phyloP scores from a whole-genome alignment of 2,113 vertebrate genomes.

The Promerops cafer region DNA sequence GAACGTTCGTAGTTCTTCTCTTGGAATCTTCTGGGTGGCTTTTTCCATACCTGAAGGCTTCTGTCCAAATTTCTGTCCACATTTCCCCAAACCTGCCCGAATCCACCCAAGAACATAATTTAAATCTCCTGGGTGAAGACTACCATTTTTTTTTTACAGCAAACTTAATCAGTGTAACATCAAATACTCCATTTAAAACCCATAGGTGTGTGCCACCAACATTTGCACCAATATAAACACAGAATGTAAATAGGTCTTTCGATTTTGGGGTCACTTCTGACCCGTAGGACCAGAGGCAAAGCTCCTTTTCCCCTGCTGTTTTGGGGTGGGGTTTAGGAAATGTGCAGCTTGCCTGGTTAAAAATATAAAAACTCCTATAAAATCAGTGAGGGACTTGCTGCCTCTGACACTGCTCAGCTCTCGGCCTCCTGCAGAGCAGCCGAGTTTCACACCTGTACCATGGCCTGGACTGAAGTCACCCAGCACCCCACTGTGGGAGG shows the following conservation, averaged over 20 bases:
- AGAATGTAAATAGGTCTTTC: rapidly evolving
- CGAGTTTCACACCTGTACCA: rapidly evolving
- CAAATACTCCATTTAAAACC: background rate
- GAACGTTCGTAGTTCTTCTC: rapidly evolving
- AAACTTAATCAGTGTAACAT: rapidly evolving
- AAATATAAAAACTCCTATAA: background rate
- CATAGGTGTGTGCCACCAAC: rapidly evolving
- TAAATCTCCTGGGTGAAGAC: background rate
- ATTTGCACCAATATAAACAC: background rate
- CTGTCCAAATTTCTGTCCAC: rapidly evolving
- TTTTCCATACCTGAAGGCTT: rapidly evolving
- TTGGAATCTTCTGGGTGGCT: background rate
- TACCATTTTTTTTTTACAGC: background rate
- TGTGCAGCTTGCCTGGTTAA: background rate
- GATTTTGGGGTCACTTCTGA: background rate
- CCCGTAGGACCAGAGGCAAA: background rate
- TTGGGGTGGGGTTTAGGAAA: background rate
- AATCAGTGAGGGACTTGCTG: background rate
- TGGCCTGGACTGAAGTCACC: rapidly evolving
- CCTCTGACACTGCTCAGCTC: background rate
- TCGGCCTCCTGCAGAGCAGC: background rate
- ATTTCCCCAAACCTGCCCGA: background rate
- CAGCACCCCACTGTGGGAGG: background rate
- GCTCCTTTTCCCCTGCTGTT: background rate
- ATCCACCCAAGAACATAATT: rapidly evolving